Base-by-base conservation (phyloP, 30 jellyfish, hydroid and myxozoan genomes). In the Mastigias papua region DNA sequence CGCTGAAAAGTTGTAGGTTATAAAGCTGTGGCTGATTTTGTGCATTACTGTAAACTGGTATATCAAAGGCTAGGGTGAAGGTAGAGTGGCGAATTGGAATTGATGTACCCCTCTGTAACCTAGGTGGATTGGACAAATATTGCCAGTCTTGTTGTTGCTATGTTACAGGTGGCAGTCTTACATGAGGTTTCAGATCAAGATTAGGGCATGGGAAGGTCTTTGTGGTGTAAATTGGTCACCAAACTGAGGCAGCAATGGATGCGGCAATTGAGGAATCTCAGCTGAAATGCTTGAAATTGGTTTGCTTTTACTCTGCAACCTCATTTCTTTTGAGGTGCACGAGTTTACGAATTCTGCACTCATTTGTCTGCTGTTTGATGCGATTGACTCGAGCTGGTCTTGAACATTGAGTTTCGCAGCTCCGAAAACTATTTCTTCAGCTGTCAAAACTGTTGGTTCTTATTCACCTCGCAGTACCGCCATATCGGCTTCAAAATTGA, bases 381-480 rank as follows among this genome's bases (percentile, higher is more conserved):
- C 32, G n/a, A 31, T 20, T 72, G 66, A 19, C 13, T 72, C 84
- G 9, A 72, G 48, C 20, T 28, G 11, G 31, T 7, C 33, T 72
- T 34, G 33, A 72, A 4, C 67, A 16, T 33, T 60, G 8, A 72
- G 84, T 3, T 72, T 69, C 9, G 84, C 84, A 7, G 84, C 26
- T 72, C 13, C 84, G 51, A 27, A 31, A 3, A 37, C 84, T 25
- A 23, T 72, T 72, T 72, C 67, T 25, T 72, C 67, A 60, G 84
- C 84, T 17, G 62, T 72, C 9, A 27, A 71, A n/a, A 30, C 31
- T 72, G 84, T 69, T 72, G 84, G 69, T 72, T 72, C 84, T 35
- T 72, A 13, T 37, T 72, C 84, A 17, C 69, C 84, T 42, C 33
- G 67, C 34, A 72, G 84, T 60, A 60, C 72, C 17, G 72, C 72